Evolutionary conservation across 2,888 invertebrate species (phyloP), one percentile per base, ranked within the genome.

Genomic region (Drosophila parthenogenetica): DNA sequence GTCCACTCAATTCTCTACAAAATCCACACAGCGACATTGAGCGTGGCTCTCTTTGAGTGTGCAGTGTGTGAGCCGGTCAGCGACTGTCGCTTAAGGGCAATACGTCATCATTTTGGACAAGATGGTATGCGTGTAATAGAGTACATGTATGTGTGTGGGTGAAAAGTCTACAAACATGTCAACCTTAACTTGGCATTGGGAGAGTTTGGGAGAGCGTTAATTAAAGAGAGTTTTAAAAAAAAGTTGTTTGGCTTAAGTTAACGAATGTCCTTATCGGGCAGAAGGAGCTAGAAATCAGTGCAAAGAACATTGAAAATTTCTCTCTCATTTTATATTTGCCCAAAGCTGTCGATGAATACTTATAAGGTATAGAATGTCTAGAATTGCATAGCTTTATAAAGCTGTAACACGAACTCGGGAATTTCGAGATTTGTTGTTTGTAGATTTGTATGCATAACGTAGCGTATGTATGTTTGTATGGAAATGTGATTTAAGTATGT

Each of bases 31-130:
- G 32, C 53, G 37, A 22, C 45, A 66, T 17, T 11, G 10, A 51
- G 43, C 35, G 45, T 17, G 19, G 40, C 55, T 73, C 69, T 70
- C 73, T 80, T 73, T 17, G 13, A 19, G 13, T 43, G 39, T 42
- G 19, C 22, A 43, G 51, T 17, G n/a, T 37, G 5, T 19, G 49
- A 82, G 76, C 70, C 65, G 76, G 66, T 60, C 48, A 57, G 57
- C 50, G 42, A 48, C 19, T 55, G 61, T 19, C 69, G 75, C 59
- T 72, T 69, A 40, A 62, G 51, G 55, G 42, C n/a, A 53, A 65
- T 77, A 85, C 85, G 85, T 83, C 83, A 83, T 81, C 81, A 73
- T 43, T 70, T 73, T 76, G 68, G 65, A 14, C 48, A 78, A 63
- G 25, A 55, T 29, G 8, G 29, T 29, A 29, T 29, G 8, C 71